Percentiles rank a stretch among this genome's conserved stretches.
These are phyloP conservation scores for Thunnus albacares DNA, from an alignment of 2,797 vertebrate species.

Conservation along the genomic window DNA sequence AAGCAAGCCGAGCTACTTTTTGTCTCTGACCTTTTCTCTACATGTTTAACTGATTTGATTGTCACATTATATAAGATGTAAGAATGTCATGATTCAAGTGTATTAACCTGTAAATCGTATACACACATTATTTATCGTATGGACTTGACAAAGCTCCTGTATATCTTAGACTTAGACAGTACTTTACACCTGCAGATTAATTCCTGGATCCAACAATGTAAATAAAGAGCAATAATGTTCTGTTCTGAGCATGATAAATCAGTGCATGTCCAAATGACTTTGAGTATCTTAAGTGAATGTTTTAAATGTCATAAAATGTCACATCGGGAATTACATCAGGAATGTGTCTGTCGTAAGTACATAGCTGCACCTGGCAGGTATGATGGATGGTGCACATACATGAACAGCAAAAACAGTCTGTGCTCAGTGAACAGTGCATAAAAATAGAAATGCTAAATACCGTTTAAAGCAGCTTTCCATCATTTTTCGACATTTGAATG, in stretches of 20 bases:
- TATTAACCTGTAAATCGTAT: neutral
- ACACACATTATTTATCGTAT: no score
- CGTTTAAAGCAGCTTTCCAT: neutral
- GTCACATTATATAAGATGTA: neutral
- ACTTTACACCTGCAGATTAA: neutral
- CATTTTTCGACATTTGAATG: conserved; percentile 11
- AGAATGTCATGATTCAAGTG: neutral
- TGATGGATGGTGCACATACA: conserved; percentile 14
- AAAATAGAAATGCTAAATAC: conserved; percentile 19
- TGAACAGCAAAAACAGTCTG: neutral
- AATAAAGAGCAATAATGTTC: neutral
- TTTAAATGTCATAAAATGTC: conserved; percentile 43
- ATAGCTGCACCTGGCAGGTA: conserved; percentile 20
- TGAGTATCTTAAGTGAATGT: conserved; percentile 5
- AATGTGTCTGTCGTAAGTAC: conserved; percentile 4
- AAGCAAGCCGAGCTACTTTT: neutral
- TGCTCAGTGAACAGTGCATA: neutral
- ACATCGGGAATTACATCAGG: neutral
- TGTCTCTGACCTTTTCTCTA: neutral
- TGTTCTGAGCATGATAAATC: conserved; percentile 2
- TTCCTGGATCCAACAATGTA: neutral
- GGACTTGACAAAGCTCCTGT: neutral
- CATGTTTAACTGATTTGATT: neutral
- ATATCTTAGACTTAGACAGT: neutral
- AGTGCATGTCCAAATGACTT: neutral